phyloP scores from a whole-genome alignment of 2,888 invertebrate genomes.

The Latrodectus elegans region DNA sequence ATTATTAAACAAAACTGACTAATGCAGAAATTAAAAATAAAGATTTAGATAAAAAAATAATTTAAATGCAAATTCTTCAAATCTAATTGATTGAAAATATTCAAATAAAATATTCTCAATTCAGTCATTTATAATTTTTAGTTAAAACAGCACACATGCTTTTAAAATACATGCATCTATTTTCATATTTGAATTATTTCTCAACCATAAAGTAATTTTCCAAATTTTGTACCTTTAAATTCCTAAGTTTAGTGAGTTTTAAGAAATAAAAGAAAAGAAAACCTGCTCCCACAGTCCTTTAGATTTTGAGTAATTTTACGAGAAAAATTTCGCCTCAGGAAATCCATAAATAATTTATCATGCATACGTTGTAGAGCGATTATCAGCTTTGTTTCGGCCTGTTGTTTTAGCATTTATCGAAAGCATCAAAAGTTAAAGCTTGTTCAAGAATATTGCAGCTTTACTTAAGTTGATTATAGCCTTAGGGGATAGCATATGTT shows the following conservation, averaged over 20 bases:
- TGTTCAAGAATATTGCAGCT: slow-evolving; percentile 20
- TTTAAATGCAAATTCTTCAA: too few species aligned
- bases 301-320: slow-evolving; percentile 30
- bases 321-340: background rate
- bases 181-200: too few species aligned
- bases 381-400: slow-evolving; percentile 50
- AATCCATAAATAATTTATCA: slow-evolving; percentile 56
- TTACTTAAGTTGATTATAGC: slow-evolving; percentile 24
- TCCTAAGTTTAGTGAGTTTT: background rate
- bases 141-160: too few species aligned
- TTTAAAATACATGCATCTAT: too few species aligned
- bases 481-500: background rate
- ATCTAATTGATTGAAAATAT: too few species aligned
- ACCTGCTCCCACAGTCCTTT: background rate
- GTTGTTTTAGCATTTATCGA: slow-evolving; percentile 52
- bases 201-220: too few species aligned
- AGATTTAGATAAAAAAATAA: too few species aligned
- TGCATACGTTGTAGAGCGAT: slow-evolving; percentile 25
- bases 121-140: too few species aligned
- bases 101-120: too few species aligned
- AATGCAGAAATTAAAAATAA: too few species aligned
- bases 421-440: slow-evolving; percentile 47
- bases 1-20: too few species aligned
- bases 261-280: slow-evolving; percentile 14
- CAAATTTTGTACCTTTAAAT: too few species aligned